Percentiles rank a stretch among this genome's conserved stretches.
Evolutionary conservation across 2,888 invertebrate genomes (phyloP).

Genomic region (Antheraea yamamai): DNA sequence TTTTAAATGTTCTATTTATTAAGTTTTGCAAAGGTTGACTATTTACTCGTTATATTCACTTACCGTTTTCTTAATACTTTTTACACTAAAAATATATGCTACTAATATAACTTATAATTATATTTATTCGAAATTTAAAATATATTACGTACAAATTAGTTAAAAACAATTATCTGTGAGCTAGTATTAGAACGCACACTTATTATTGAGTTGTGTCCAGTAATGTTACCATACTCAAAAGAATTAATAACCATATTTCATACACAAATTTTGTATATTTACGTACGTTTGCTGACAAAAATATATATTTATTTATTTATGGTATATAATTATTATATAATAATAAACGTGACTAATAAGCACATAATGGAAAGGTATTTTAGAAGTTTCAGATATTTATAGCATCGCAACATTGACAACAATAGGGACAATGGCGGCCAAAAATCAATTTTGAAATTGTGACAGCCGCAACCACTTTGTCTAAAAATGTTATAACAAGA

Average conservation of each 20-base stretch:
- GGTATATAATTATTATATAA: not conserved
- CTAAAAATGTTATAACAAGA: not conserved
- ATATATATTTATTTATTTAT: not conserved
- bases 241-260: not conserved
- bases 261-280: not conserved
- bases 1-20: not conserved
- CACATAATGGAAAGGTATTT: not conserved
- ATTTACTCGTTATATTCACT: not conserved
- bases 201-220: not conserved
- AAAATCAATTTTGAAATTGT: constrained; percentile 78
- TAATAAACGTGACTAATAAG: not conserved
- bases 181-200: not conserved
- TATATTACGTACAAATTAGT: not conserved
- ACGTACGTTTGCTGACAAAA: not conserved
- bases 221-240: not conserved
- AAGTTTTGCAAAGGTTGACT: not conserved
- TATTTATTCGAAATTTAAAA: not conserved
- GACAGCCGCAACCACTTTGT: constrained; percentile 40
- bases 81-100: too few species aligned
- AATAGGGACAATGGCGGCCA: constrained; percentile 63
- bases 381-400: not conserved
- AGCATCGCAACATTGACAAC: not conserved
- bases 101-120: not conserved
- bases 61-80: too few species aligned
- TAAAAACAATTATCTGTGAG: not conserved